phyloP scores from a whole-genome alignment of 2,113 vertebrate species.

The Aldabrachelys gigantea region DNA sequence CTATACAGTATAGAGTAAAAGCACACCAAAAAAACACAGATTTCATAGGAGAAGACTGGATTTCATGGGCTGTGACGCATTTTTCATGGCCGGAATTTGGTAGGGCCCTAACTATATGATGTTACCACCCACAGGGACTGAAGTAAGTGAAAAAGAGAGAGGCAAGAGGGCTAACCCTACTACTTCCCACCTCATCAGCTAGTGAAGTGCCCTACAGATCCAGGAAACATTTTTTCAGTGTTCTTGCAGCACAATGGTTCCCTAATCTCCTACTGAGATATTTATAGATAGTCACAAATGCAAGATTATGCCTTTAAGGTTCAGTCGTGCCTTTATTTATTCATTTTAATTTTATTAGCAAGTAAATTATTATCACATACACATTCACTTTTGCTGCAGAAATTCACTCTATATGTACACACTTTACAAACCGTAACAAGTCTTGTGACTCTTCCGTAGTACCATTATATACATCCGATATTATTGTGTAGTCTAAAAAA shows the following conservation, averaged over 20 bases:
- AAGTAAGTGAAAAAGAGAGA: neutral
- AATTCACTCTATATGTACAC: conserved; percentile 23
- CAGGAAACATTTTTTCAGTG: neutral
- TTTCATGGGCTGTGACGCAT: too few species aligned
- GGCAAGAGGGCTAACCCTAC: neutral
- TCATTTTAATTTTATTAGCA: neutral
- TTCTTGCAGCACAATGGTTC: neutral
- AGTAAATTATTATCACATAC: conserved; percentile 42
- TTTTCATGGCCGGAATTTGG: too few species aligned
- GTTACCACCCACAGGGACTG: neutral
- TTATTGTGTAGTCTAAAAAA: conserved; percentile 40
- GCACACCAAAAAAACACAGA: too few species aligned
- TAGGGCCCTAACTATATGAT: neutral
- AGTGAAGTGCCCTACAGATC: neutral
- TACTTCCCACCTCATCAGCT: neutral
- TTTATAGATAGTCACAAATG: neutral
- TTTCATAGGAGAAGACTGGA: too few species aligned
- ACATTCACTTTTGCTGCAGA: conserved; percentile 3
- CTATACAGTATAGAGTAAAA: too few species aligned
- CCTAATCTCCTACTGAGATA: neutral
- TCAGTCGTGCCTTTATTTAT: neutral
- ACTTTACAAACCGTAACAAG: conserved; percentile 63
- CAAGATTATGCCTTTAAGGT: neutral
- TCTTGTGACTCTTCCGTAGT: conserved; percentile 49
- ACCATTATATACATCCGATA: conserved; percentile 32